A percentile compares a stretch with the other conserved stretches of the same genome.
Conservation (phyloP, 2,797 vertebrate species). For the Hemitrygon akajei region DNA sequence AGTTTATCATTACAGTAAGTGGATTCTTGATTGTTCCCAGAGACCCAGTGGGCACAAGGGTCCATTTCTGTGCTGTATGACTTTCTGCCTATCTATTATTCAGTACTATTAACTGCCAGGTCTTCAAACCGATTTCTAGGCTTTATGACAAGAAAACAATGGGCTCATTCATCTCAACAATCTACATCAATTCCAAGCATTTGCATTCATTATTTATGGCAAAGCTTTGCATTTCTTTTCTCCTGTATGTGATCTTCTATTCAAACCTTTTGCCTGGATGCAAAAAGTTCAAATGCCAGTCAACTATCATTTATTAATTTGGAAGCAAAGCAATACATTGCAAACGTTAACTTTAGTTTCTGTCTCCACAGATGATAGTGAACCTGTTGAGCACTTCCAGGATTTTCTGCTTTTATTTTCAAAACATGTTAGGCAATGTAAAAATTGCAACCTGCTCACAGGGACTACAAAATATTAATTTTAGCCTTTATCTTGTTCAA, state of each 20-base stretch:
- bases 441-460: neutral
- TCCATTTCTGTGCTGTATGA: too few relatives aligned
- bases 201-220: neutral
- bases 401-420: too few relatives aligned
- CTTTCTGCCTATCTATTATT: too few relatives aligned
- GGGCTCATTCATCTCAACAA: neutral
- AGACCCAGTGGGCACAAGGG: too few relatives aligned
- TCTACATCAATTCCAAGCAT: neutral
- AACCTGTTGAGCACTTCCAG: too few relatives aligned
- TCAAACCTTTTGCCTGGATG: neutral
- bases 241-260: neutral
- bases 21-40: too few relatives aligned
- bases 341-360: too few relatives aligned
- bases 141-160: neutral
- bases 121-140: neutral
- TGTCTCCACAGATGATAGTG: too few relatives aligned
- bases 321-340: too few relatives aligned
- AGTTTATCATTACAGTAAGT: too few relatives aligned
- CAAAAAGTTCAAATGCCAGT: neutral
- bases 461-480: neutral
- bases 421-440: too few relatives aligned
- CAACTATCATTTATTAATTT: neutral
- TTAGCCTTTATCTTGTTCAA: too few relatives aligned
- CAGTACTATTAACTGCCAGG: neutral
- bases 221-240: neutral